Percentiles rank a stretch among this genome's conserved stretches.
phyloP scores from a whole-genome alignment of 1,140 invertebrate species.

The Euglossa dilemma region DNA sequence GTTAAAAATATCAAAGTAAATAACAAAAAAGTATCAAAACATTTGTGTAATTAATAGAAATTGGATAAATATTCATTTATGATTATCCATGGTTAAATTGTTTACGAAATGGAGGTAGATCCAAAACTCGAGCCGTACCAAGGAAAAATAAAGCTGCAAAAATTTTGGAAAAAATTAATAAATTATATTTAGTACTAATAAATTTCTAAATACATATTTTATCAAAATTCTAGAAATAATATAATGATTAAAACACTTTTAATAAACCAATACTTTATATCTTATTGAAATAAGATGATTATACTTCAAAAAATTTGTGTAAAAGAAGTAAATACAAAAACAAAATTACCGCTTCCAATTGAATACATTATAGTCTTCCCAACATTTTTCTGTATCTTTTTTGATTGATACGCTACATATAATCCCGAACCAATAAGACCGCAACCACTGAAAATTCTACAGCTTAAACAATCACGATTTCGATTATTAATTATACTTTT shows the following conservation, averaged over 20 bases:
- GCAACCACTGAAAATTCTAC: conserved; percentile 76
- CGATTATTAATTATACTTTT: conserved; percentile 65
- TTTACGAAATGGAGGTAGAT: conserved; percentile 44
- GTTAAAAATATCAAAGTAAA: background rate
- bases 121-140: conserved; percentile 29
- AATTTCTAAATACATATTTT: background rate
- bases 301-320: background rate
- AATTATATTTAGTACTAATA: background rate
- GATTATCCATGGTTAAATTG: conserved; percentile 33
- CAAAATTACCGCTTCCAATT: conserved; percentile 66
- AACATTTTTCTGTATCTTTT: conserved; percentile 68
- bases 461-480: conserved; percentile 75
- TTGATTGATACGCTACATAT: conserved; percentile 76
- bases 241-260: background rate
- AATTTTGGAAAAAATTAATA: background rate
- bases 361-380: conserved; percentile 71
- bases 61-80: background rate
- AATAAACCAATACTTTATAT: background rate
- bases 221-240: background rate
- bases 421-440: conserved; percentile 78
- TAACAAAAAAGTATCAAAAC: background rate
- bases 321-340: background rate
- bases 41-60: conserved; percentile 8
- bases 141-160: conserved; percentile 33
- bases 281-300: background rate